phyloP scores from a whole-genome alignment of 2,113 vertebrate genomes.

The Alligator sinensis region DNA sequence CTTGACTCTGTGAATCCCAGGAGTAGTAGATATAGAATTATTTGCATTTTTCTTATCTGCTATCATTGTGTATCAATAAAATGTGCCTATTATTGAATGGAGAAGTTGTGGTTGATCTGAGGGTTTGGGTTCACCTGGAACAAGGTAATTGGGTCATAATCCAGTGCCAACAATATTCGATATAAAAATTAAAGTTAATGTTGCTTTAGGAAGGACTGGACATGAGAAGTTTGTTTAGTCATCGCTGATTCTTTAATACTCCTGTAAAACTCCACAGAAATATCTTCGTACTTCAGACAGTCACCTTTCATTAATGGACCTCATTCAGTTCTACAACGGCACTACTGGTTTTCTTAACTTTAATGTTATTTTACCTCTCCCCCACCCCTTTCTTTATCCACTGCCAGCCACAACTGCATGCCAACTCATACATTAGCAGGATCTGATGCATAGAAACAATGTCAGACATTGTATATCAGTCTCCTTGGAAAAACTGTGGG shows the following conservation, averaged over 20 bases:
- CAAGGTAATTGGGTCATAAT: no score
- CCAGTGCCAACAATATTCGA: background rate
- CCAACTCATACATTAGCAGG: background rate
- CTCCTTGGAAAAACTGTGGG: background rate
- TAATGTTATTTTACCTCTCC: background rate
- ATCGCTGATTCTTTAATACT: background rate
- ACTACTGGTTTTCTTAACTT: background rate
- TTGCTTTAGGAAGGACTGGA: background rate
- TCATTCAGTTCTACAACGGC: background rate
- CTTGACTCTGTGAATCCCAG: no score
- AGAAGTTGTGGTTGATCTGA: no score
- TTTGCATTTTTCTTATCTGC: no score
- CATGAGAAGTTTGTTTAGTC: background rate
- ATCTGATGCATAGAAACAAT: background rate
- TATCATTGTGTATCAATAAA: no score
- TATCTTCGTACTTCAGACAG: background rate
- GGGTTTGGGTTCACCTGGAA: no score
- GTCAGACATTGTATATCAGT: background rate
- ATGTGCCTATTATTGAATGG: no score
- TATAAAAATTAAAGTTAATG: background rate
- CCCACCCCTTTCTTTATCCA: background rate
- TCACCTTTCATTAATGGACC: background rate
- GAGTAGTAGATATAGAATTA: no score
- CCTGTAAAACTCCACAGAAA: background rate
- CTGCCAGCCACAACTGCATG: background rate